phyloP scores from a whole-genome alignment of 2,888 invertebrate species.

The Ennomos quercinarius region DNA sequence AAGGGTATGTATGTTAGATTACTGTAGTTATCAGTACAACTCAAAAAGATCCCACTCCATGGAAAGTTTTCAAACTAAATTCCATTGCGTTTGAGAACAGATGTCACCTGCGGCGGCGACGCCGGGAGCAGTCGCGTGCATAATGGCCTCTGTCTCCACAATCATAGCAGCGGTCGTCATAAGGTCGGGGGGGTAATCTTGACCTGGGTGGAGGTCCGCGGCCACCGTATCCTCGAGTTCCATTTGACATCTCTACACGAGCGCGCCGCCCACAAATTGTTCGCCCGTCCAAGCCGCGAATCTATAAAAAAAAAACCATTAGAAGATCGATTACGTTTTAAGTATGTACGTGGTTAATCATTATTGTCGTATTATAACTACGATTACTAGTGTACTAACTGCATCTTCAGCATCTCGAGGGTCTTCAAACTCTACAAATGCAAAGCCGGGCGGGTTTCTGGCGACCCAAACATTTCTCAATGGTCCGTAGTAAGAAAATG shows the following conservation, averaged over 20 bases:
- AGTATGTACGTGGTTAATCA: conserved; percentile 3
- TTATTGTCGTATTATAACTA: neutral
- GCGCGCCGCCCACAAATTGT: conserved; percentile 96
- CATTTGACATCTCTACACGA: conserved; percentile 96
- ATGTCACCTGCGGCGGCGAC: conserved; percentile 85
- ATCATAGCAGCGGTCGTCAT: conserved; percentile 97
- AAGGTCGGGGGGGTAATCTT: conserved; percentile 91
- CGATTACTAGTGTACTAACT: conserved; percentile 78
- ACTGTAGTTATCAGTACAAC: conserved; percentile 23
- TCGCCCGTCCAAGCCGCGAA: conserved; percentile 89
- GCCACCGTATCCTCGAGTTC: conserved; percentile 87
- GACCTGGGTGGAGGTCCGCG: conserved; percentile 87
- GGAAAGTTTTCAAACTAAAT: conserved; percentile 20
- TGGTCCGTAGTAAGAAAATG: conserved; percentile 96
- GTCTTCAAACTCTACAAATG: conserved; percentile 97
- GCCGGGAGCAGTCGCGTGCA: conserved; percentile 94
- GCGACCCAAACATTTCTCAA: conserved; percentile 99
- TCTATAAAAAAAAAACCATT: conserved; percentile 47
- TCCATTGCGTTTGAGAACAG: conserved; percentile 24
- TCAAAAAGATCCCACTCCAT: conserved; percentile 33
- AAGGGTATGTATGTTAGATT: conserved; percentile 1
- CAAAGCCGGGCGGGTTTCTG: conserved; percentile 97
- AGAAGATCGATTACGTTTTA: neutral
- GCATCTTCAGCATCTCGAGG: conserved; percentile 97
- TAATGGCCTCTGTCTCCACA: conserved; percentile 98